phyloP scores from a whole-genome alignment of 2,113 vertebrate genomes.

The Eurypyga helias region DNA sequence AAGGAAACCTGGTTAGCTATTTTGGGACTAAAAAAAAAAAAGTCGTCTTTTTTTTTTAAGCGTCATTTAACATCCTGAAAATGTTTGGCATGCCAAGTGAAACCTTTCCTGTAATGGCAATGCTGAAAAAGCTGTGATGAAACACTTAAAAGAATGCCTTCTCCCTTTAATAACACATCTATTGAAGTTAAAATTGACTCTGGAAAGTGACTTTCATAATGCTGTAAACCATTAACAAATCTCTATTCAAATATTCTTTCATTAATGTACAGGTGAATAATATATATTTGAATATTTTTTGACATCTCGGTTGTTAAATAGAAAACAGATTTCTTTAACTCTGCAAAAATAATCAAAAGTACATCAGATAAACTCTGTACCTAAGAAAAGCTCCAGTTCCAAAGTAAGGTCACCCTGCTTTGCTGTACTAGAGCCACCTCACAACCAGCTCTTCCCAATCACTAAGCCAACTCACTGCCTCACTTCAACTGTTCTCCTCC shows the following conservation, averaged over 20 bases:
- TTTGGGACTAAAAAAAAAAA: background rate
- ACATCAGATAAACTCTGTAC: background rate
- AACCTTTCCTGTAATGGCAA: background rate
- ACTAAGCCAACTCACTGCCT: background rate
- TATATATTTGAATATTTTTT: background rate
- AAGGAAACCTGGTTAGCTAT: background rate
- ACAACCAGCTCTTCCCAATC: background rate
- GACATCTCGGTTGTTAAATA: background rate
- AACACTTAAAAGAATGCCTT: background rate
- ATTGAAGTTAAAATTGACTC: background rate
- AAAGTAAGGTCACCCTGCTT: background rate
- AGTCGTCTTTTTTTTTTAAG: rapidly evolving
- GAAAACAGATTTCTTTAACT: background rate
- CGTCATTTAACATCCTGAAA: background rate
- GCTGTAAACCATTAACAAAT: background rate
- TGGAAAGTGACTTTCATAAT: background rate
- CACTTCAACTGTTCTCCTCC: background rate
- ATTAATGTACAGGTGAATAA: background rate
- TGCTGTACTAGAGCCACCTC: background rate
- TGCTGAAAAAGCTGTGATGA: background rate
- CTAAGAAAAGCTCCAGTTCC: background rate
- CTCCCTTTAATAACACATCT: background rate
- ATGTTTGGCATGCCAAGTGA: background rate
- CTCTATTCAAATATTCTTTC: background rate
- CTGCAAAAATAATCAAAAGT: background rate